Evolutionary conservation across 2,797 vertebrate genomes (phyloP), one percentile per base, ranked within the genome.

Genomic region (Taenioides sp.): DNA sequence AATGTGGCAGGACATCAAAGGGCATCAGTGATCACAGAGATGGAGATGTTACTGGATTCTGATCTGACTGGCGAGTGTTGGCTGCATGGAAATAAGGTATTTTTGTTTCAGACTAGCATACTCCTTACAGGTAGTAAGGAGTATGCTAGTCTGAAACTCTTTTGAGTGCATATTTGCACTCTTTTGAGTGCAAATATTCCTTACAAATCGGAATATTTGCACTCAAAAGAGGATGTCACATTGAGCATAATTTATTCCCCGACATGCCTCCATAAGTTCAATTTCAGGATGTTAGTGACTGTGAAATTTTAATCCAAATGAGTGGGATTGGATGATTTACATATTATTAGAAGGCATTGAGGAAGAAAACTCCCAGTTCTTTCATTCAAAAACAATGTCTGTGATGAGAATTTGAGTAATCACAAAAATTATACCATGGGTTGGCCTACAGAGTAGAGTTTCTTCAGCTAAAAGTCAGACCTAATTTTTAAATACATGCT

Each of bases 1-100:
- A 23, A 84, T 95, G 79, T 93, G 93, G 5, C 89, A 88, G 10
- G 14, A 69, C 73, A 96, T 98, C 82, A 94, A 95, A 90, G 92
- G 76, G 74, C 93, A 86, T 86, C 4, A 47, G 66, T 96, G 69
- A 97, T 97, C 76, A 90, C 92, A 87, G 94, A 92, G 55, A 93
- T 94, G 84, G 91, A 95, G 37, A 94, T 92, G 73, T 71, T 80
- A 47, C 70, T n/a, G 0, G 65, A 70, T 23, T 65, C 67, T 31
- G 63, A 27, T 64, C 31, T 69, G 73, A 61, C 80, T 73, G 50
- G 75, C 61, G 77, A 71, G 54, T 74, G 22, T n/a, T 54, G 54
- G 74, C 70, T 73, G 78, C 71, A 78, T 81, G 77, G 63, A 75
- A 74, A 71, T 73, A 27, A 59, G 40, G 63, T 40, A 28, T 25